Evolutionary conservation across 2,888 invertebrate species (phyloP).

Genomic region (Drosophila putrida): DNA sequence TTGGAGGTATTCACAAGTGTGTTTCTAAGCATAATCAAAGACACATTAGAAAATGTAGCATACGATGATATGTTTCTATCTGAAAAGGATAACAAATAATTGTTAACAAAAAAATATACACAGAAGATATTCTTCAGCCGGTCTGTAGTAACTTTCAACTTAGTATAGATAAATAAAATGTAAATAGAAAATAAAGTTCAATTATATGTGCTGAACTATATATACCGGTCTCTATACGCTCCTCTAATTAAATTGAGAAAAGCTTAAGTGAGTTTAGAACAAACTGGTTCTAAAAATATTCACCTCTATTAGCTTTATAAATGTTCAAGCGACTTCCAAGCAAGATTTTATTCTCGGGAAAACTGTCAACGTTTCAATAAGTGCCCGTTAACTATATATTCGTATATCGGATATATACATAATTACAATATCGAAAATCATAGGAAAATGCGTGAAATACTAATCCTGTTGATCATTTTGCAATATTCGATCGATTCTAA

Average conservation of each 20-base stretch:
- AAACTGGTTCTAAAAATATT: slow-evolving; percentile 46
- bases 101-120: neutral
- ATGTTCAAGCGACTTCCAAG: slow-evolving; percentile 3
- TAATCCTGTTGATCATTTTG: slow-evolving; percentile 4
- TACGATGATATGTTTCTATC: slow-evolving; percentile 66
- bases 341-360: slow-evolving; percentile 23
- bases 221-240: slow-evolving; percentile 6
- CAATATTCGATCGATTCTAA: slow-evolving; percentile 6
- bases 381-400: neutral
- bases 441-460: slow-evolving; percentile 21
- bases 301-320: slow-evolving; percentile 19
- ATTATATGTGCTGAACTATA: neutral
- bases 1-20: slow-evolving; percentile 51
- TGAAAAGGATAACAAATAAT: slow-evolving; percentile 1
- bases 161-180: neutral
- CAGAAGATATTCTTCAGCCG: neutral
- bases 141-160: neutral
- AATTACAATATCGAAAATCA: neutral
- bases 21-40: slow-evolving; percentile 51
- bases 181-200: neutral
- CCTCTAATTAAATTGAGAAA: slow-evolving; percentile 1
- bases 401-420: neutral
- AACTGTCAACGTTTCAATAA: slow-evolving; percentile 7
- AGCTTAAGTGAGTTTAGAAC: slow-evolving; percentile 7
- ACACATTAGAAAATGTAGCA: slow-evolving; percentile 54